phyloP scores from a whole-genome alignment of 2,797 vertebrate genomes.

The Hemitrygon akajei region DNA sequence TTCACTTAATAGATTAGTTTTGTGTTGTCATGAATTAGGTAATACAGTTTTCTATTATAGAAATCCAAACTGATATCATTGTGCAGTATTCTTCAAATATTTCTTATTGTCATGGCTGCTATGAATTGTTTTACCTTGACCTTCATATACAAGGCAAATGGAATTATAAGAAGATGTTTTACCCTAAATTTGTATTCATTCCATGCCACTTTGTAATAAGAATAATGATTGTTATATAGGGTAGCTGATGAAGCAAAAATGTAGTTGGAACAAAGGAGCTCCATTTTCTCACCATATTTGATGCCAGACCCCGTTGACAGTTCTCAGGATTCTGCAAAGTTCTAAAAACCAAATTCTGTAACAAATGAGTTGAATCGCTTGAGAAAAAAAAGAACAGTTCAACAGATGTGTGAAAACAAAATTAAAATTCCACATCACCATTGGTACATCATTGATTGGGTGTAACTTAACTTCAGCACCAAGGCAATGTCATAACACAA shows the following conservation, averaged over 20 bases:
- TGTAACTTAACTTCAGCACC: not conserved
- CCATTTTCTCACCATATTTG: not conserved
- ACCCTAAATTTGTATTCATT: not conserved
- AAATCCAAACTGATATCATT: not conserved
- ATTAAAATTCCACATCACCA: not conserved
- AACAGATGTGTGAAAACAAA: slow-evolving; percentile 4
- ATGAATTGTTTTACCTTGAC: not conserved
- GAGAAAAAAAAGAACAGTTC: not conserved
- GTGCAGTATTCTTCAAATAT: not conserved
- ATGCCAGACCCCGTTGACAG: not conserved
- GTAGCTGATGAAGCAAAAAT: not conserved
- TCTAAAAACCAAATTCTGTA: not conserved
- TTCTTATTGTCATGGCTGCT: not conserved
- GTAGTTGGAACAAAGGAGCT: not conserved
- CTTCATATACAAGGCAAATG: not conserved
- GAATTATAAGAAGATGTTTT: not conserved
- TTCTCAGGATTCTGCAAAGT: not conserved
- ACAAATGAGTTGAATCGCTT: not conserved
- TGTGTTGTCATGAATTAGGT: not conserved
- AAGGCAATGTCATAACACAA: not conserved
- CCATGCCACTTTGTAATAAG: not conserved
- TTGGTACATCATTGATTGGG: not conserved
- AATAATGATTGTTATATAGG: not conserved
- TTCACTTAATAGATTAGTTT: not conserved
- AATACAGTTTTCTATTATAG: not conserved